Evolutionary conservation across 2,113 vertebrate species (phyloP).

Genomic region (Crypturellus undulatus): DNA sequence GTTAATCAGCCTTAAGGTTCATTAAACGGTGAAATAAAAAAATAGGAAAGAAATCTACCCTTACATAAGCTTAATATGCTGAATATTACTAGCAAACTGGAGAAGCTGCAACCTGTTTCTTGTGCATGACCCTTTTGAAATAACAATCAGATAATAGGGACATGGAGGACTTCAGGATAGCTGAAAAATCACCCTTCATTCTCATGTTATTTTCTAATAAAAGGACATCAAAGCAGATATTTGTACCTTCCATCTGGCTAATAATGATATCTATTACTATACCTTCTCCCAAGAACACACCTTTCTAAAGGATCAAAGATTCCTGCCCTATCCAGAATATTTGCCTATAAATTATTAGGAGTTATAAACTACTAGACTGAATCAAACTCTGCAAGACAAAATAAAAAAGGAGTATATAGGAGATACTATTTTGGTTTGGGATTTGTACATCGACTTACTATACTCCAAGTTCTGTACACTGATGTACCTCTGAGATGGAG

Average conservation of each 20-base stretch:
- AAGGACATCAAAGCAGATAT: background rate
- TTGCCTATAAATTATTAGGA: background rate
- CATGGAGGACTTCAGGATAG: background rate
- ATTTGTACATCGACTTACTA: background rate
- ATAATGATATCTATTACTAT: background rate
- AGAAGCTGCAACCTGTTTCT: background rate
- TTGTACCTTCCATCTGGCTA: background rate
- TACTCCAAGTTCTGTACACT: background rate
- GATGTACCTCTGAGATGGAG: background rate
- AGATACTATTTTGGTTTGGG: no score
- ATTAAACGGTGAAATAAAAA: background rate
- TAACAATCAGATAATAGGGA: background rate
- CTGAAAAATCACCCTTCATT: background rate
- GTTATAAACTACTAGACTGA: background rate
- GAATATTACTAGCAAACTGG: background rate
- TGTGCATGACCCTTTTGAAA: background rate
- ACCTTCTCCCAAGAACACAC: background rate
- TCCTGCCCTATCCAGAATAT: background rate
- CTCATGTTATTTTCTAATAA: background rate
- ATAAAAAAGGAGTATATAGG: no score
- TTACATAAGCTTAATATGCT: background rate
- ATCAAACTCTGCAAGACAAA: background rate
- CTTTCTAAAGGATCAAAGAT: background rate
- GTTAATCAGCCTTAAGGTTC: background rate
- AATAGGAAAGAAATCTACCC: rapidly evolving